Percentiles rank a stretch among this genome's conserved stretches.
Conservation (phyloP, 2,797 vertebrate genomes). For the Lemur catta region DNA sequence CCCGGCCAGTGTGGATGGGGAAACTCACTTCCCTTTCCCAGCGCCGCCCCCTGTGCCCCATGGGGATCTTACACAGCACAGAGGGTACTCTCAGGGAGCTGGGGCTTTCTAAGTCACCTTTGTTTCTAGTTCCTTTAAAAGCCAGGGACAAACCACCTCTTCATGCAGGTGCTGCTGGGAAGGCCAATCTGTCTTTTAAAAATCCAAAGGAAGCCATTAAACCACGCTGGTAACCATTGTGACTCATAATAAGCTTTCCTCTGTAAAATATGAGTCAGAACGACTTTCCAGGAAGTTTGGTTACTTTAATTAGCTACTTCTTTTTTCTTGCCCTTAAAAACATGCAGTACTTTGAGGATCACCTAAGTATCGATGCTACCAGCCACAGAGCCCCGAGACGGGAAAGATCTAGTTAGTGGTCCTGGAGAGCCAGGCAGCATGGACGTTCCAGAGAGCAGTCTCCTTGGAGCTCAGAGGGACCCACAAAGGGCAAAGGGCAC, state of each 20-base stretch:
- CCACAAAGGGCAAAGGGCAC: background rate
- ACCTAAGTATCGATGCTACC: constrained; percentile 1
- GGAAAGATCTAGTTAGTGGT: background rate
- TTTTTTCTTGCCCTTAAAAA: constrained; percentile 67
- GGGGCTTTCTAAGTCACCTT: constrained; percentile 67
- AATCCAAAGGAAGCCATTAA: constrained; percentile 79
- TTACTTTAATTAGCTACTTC: constrained; percentile 73
- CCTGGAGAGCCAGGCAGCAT: background rate
- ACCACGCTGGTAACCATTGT: constrained; percentile 70
- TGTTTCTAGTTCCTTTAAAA: constrained; percentile 72
- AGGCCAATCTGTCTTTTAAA: constrained; percentile 72
- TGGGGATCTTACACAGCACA: constrained; percentile 58
- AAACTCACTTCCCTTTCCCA: constrained; percentile 1
- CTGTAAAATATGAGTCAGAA: constrained; percentile 34
- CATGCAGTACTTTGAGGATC: constrained; percentile 34
- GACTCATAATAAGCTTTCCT: constrained; percentile 76
- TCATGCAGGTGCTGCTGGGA: constrained; percentile 72
- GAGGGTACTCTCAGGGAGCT: constrained; percentile 32
- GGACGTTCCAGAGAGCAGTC: background rate
- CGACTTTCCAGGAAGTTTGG: constrained; percentile 81
- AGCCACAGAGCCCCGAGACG: background rate
- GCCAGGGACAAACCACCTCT: constrained; percentile 72
- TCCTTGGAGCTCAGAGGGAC: background rate
- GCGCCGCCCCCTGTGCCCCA: background rate
- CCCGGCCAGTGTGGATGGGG: background rate